Evolutionary conservation across 2,888 invertebrate species (phyloP), one percentile per base, ranked within the genome.

Genomic region (Parelbella ahira): DNA sequence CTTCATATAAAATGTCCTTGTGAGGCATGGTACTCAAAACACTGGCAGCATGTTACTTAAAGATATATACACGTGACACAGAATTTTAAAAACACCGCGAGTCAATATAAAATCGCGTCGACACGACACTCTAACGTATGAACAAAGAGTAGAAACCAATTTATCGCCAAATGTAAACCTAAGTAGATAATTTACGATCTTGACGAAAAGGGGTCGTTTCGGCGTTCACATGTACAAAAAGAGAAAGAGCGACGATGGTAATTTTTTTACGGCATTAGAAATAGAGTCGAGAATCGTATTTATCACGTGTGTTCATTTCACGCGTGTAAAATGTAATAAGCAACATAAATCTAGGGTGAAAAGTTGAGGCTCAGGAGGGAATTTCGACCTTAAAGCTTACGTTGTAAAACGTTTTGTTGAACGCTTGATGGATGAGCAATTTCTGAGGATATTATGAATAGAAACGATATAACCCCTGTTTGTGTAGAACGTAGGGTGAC

Each of bases 271-370:
- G 53, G 46, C 50, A 37, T 58, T 54, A 54, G 59, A 53, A 58
- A 75, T 80, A 82, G 68, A 72, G 79, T 67, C 57, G 62, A 59
- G 64, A 77, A 78, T 82, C 63, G 73, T 67, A 65, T 73, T 68
- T 64, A 58, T 64, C 58, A 58, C 57, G 60, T 66, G 58, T 68
- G 73, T 68, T 78, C 73, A 78, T 78, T 82, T 79, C 79, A 75
- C 75, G 80, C 76, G 74, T 71, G 70, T 76, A 78, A 80, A 82
- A 82, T 78, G 73, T 81, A 79, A 82, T 82, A 82, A 82, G 78
- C 68, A 69, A 70, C 68, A 79, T 81, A 82, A 82, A 83, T 84
- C 73, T 69, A 66, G 63, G 64, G 71, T 60, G 60, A 53, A 57
- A 57, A 58, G 58, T 52, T 48, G 51, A 47, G 41, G 25, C 11